These are phyloP conservation scores for Emydocephalus ijimae DNA, from an alignment of 2,113 vertebrate genomes.

Conservation along the genomic window DNA sequence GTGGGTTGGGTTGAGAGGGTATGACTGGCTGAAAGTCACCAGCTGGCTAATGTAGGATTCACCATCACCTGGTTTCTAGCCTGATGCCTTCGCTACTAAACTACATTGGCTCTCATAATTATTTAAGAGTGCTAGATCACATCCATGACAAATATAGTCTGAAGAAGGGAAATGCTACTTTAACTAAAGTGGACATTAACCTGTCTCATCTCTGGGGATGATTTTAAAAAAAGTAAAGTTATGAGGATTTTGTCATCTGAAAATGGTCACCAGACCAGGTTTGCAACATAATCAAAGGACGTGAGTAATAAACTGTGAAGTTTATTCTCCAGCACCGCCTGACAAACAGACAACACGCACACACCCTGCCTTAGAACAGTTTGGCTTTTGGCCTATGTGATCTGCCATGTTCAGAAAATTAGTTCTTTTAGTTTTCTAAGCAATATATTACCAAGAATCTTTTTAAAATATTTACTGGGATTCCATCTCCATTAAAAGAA, in stretches of 20 bases:
- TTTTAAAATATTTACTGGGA: slow-evolving; percentile 24
- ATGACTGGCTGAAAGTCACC: not conserved
- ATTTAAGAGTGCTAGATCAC: not conserved
- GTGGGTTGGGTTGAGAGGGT: not conserved
- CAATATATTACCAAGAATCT: not conserved
- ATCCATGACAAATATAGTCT: not conserved
- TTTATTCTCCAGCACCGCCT: not conserved
- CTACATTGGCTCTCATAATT: not conserved
- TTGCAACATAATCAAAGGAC: not conserved
- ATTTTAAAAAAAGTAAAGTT: not conserved
- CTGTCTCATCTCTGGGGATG: not conserved
- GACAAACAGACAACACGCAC: not conserved
- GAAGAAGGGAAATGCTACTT: not conserved
- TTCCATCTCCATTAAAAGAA: slow-evolving; percentile 8
- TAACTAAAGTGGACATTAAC: not conserved
- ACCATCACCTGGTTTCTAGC: not conserved
- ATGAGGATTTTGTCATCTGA: not conserved
- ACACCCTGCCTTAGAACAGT: not conserved
- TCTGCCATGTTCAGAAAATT: not conserved
- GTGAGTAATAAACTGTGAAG: not conserved
- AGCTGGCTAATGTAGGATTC: not conserved
- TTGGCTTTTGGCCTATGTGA: not conserved
- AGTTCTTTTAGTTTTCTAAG: not conserved
- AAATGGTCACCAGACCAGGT: not conserved
- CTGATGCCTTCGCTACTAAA: not conserved